Conservation (phyloP, 1,140 invertebrate genomes). For the Zophobas morio region DNA sequence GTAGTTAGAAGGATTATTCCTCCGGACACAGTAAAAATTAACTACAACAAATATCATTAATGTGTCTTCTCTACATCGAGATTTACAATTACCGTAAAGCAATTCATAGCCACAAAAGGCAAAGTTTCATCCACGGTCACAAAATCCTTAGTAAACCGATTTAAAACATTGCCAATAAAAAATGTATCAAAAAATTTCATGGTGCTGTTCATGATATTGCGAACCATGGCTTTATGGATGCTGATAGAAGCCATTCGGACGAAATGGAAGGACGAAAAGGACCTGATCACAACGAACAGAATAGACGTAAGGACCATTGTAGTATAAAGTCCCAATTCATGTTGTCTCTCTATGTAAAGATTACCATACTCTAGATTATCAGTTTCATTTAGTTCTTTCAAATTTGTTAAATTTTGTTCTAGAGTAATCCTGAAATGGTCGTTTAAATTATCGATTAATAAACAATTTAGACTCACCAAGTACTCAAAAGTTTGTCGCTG, state of each 20-base stretch:
- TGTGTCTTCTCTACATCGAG: slow-evolving; percentile 1
- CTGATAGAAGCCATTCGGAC: slow-evolving; percentile 76
- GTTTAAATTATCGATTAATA: no score
- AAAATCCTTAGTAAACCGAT: slow-evolving; percentile 77
- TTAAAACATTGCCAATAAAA: slow-evolving; percentile 71
- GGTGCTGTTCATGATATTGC: slow-evolving; percentile 72
- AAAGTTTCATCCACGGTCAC: slow-evolving; percentile 77
- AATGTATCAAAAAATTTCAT: slow-evolving; percentile 78
- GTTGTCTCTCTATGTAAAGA: not conserved
- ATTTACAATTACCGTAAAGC: slow-evolving; percentile 38
- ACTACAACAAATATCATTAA: slow-evolving; percentile 31
- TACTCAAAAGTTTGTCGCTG: slow-evolving; percentile 53
- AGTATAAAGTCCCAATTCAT: slow-evolving; percentile 42
- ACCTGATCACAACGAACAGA: slow-evolving; percentile 55
- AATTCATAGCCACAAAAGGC: slow-evolving; percentile 70
- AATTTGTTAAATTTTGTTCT: slow-evolving; percentile 39
- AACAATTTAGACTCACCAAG: slow-evolving; percentile 50
- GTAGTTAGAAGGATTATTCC: slow-evolving; percentile 18
- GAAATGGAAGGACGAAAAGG: slow-evolving; percentile 67
- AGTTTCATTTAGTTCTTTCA: slow-evolving; percentile 11
- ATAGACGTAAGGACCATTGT: slow-evolving; percentile 16
- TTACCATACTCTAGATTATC: not conserved
- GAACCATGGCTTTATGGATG: slow-evolving; percentile 79
- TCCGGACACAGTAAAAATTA: slow-evolving; percentile 45
- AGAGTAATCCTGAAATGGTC: slow-evolving; percentile 20